A percentile compares a stretch with the other conserved stretches of the same genome.
phyloP scores from a whole-genome alignment of 2,797 vertebrate genomes.

The Mycteria americana region DNA sequence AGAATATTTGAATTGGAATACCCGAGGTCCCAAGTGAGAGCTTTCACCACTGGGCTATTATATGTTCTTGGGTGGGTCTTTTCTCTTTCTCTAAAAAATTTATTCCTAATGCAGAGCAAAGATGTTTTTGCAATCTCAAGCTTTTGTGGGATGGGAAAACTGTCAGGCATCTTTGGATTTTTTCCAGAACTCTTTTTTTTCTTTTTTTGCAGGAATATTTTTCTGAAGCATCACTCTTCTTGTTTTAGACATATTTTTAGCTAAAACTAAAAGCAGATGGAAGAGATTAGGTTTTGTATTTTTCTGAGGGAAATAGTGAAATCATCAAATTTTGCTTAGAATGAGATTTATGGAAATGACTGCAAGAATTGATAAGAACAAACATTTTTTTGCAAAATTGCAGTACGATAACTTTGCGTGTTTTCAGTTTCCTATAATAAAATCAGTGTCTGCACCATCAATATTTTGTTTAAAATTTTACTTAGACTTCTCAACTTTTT shows the following conservation, averaged over 20 bases:
- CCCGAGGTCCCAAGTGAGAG: background rate
- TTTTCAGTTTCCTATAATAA: background rate
- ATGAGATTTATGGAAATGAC: background rate
- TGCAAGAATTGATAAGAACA: background rate
- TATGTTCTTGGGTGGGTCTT: constrained; percentile 30
- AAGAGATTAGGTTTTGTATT: background rate
- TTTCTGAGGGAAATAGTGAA: constrained; percentile 20
- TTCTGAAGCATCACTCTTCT: constrained; percentile 1
- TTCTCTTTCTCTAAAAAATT: background rate
- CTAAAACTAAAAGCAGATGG: constrained; percentile 57
- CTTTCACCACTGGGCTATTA: background rate
- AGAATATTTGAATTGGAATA: constrained; percentile 40
- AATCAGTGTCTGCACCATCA: background rate
- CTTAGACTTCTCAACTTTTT: background rate
- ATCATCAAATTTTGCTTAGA: constrained; percentile 6
- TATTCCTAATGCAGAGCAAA: background rate
- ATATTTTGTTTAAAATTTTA: background rate
- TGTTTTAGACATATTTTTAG: background rate
- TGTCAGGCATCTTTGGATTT: constrained; percentile 7
- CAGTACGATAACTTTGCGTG: background rate
- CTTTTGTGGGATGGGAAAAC: constrained; percentile 52
- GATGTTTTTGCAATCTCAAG: constrained; percentile 14
- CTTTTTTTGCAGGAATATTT: background rate
- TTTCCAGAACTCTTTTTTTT: background rate
- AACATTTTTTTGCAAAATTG: background rate